Conservation (phyloP, 1,140 invertebrate species). For the Grapholita molesta region DNA sequence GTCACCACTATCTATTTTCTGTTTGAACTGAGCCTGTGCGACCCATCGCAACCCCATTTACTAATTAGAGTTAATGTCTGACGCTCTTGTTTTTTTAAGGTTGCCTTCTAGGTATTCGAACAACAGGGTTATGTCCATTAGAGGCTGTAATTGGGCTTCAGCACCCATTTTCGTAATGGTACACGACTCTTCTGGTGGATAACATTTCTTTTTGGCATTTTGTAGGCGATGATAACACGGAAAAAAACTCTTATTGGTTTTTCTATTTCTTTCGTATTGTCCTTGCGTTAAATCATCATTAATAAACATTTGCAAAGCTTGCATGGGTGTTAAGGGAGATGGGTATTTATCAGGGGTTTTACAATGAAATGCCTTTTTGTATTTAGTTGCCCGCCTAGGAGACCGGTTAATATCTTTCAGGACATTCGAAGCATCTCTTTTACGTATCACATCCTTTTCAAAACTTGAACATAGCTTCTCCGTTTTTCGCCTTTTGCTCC, state of each 20-base stretch:
- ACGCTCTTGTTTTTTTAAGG: too few relatives aligned
- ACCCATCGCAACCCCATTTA: background rate
- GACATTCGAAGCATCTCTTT: conserved; percentile 24
- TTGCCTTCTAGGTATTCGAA: conserved; percentile 24
- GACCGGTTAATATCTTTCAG: conserved; percentile 30
- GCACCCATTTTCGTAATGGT: conserved; percentile 33
- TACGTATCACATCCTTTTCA: conserved; percentile 26
- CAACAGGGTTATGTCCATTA: conserved; percentile 25
- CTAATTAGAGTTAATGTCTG: too few relatives aligned
- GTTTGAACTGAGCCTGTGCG: background rate
- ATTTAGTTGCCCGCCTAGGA: conserved; percentile 37
- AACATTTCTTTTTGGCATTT: background rate
- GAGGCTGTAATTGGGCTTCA: conserved; percentile 23
- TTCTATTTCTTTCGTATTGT: conserved; percentile 25
- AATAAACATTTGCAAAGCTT: background rate
- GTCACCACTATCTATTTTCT: background rate
- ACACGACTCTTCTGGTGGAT: conserved; percentile 20
- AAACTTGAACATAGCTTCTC: conserved; percentile 34
- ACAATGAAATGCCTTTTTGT: conserved; percentile 27
- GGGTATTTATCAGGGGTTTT: background rate
- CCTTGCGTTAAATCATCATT: conserved; percentile 18
- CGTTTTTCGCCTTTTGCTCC: conserved; percentile 44
- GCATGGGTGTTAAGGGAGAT: background rate
- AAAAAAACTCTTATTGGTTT: conserved; percentile 16
- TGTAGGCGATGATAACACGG: background rate